Base-by-base conservation (phyloP, 2,113 vertebrate species). In the Capricornis sumatraensis region DNA sequence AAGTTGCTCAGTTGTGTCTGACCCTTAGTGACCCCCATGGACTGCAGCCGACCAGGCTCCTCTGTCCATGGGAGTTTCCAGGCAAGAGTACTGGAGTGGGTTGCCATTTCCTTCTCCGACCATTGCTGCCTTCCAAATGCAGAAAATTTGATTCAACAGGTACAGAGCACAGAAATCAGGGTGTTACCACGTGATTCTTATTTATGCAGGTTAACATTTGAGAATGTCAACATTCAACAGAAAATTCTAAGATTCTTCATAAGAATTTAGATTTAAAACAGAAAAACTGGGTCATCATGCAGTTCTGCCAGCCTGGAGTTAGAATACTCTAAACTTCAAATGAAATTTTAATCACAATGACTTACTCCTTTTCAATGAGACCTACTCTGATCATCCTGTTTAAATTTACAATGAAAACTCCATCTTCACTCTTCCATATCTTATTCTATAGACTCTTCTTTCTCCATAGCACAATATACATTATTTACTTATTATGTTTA, bases 161-260 rank as follows among this genome's bases (percentile, higher is more conserved):
- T 43, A 90, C 30, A 88, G 21, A 16, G 40, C 2, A 21, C 17
- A 88, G 25, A 91, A 91, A 82, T 90, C 28, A 89, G 36, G 27
- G 79, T 81, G 58, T 64, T 50, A 95, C 36, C 55, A 85, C 6
- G 3, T 53, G 40, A 95, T 58, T 89, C 25, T 88, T 89, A 53
- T 43, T 91, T 71, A 84, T 64, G 47, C 15, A 52, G 33, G 6
- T 11, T 79, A 62, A 96, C 9, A 6, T 92, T 23, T 62, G 43
- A 95, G n/a, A 67, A 57, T 96, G 10, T 89, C 52, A 86, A 86
- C 19, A 94, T 58, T 95, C 87, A 96, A 96, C 43, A 87, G 0
- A 67, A 30, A 87, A 95, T 88, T 97, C 43, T 89, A 95, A 86
- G 79, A 62, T 55, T 96, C 13, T 87, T 89, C 33, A 36, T 47